Conservation (phyloP, 2,797 vertebrate genomes). For the Parambassis ranga region DNA sequence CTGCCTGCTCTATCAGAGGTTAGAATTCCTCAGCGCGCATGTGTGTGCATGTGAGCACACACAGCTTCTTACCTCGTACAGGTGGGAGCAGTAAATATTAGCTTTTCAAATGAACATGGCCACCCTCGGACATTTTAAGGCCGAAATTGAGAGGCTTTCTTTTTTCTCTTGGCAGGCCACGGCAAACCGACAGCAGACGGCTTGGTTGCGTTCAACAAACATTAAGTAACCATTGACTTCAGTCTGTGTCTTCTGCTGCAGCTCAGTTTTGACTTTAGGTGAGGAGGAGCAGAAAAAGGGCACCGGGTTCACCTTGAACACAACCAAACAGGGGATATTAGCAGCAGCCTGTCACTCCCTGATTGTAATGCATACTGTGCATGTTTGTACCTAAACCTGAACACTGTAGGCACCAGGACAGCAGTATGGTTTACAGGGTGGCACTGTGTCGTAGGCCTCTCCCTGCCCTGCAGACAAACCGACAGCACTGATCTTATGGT, state of each 20-base stretch:
- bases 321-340: constrained; percentile 39
- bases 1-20: constrained; percentile 34
- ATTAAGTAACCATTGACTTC: constrained; percentile 72
- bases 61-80: constrained; percentile 55
- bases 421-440: constrained; percentile 30
- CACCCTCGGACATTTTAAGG: constrained; percentile 77
- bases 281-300: constrained; percentile 47
- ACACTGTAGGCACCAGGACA: constrained; percentile 12
- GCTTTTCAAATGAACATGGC: constrained; percentile 78
- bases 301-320: constrained; percentile 58
- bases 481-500: constrained; percentile 56
- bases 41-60: constrained; percentile 41
- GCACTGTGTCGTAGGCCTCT: constrained; percentile 34
- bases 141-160: constrained; percentile 72
- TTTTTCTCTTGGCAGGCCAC: constrained; percentile 62
- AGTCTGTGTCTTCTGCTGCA: constrained; percentile 55
- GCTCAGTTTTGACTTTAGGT: constrained; percentile 39
- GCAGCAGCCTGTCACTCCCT: constrained; percentile 6
- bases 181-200: constrained; percentile 72
- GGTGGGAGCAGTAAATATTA: constrained; percentile 81
- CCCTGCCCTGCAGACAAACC: constrained; percentile 48
- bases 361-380: constrained; percentile 7
- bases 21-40: constrained; percentile 43
- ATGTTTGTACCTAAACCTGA: constrained; percentile 3
- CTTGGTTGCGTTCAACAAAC: constrained; percentile 73